These are phyloP conservation scores for Percopsis omiscomaycus DNA, from an alignment of 2,797 vertebrate genomes.

Conservation along the genomic window DNA sequence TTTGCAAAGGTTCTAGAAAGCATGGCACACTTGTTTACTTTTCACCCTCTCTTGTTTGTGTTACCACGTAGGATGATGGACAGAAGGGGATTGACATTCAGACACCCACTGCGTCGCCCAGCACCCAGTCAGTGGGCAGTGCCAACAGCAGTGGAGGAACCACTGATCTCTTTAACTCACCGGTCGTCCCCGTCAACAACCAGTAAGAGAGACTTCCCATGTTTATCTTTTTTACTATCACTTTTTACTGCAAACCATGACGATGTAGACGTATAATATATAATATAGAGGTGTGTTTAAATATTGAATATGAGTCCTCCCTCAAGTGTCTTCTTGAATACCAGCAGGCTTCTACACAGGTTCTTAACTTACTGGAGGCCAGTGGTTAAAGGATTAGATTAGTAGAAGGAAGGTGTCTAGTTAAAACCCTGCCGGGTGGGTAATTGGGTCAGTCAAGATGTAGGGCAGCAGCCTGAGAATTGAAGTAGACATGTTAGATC, in stretches of 20 bases:
- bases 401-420: no score
- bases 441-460: no score
- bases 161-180: constrained; percentile 83
- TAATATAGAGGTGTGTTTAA: no score
- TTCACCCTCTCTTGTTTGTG: background rate
- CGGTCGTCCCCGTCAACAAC: constrained; percentile 82
- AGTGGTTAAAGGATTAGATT: no score
- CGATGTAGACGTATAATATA: no score
- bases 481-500: no score
- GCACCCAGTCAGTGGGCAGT: constrained; percentile 88
- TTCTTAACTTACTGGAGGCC: no score
- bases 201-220: constrained; percentile 72
- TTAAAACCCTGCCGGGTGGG: no score
- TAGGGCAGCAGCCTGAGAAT: no score
- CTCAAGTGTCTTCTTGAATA: no score
- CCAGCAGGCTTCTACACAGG: no score
- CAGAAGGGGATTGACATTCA: constrained; percentile 83
- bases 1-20: background rate
- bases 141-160: constrained; percentile 82
- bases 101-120: constrained; percentile 86
- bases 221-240: background rate
- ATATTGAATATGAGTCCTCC: no score
- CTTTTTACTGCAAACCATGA: background rate
- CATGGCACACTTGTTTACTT: background rate
- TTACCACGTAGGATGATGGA: constrained; percentile 80